A percentile compares a stretch with the other conserved stretches of the same genome.
Conservation (phyloP, 2,113 vertebrate genomes). For the Poeciliopsis occidentalis region DNA sequence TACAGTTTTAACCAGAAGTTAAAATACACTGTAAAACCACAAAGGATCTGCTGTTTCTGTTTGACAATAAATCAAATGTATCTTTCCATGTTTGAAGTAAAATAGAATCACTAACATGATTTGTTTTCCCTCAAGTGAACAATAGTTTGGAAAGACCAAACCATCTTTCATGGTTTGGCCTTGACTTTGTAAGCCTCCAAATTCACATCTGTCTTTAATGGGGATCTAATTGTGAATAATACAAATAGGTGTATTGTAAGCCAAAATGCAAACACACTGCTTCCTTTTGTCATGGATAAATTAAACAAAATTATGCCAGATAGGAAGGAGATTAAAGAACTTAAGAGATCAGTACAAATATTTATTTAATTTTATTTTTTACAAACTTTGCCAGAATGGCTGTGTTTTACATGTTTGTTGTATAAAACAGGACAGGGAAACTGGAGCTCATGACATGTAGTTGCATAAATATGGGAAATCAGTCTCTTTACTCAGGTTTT, state of each 20-base stretch:
- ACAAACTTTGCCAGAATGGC: slow-evolving; percentile 68
- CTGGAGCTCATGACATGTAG: slow-evolving; percentile 10
- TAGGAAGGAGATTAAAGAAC: neutral
- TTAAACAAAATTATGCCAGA: neutral
- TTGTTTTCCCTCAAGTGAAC: too few relatives aligned
- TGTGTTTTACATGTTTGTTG: slow-evolving; percentile 44
- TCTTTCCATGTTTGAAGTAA: too few relatives aligned
- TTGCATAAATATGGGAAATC: slow-evolving; percentile 35
- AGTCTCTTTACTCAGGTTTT: slow-evolving; percentile 23
- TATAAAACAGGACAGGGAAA: slow-evolving; percentile 61
- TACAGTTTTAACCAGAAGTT: too few relatives aligned
- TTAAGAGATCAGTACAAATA: slow-evolving; percentile 71
- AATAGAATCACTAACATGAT: too few relatives aligned
- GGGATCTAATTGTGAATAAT: neutral
- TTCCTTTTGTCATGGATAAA: neutral
- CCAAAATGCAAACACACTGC: neutral
- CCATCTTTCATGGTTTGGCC: too few relatives aligned
- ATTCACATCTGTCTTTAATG: too few relatives aligned
- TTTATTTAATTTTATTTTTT: slow-evolving; percentile 61
- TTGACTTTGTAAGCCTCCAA: too few relatives aligned
- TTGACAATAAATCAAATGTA: too few relatives aligned
- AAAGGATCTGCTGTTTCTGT: too few relatives aligned
- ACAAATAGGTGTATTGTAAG: neutral
- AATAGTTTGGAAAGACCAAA: too few relatives aligned
- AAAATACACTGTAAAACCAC: too few relatives aligned